Percentiles rank a stretch among this genome's conserved stretches.
Evolutionary conservation across 2,797 vertebrate genomes (phyloP).

Genomic region (Phataginus tricuspis): DNA sequence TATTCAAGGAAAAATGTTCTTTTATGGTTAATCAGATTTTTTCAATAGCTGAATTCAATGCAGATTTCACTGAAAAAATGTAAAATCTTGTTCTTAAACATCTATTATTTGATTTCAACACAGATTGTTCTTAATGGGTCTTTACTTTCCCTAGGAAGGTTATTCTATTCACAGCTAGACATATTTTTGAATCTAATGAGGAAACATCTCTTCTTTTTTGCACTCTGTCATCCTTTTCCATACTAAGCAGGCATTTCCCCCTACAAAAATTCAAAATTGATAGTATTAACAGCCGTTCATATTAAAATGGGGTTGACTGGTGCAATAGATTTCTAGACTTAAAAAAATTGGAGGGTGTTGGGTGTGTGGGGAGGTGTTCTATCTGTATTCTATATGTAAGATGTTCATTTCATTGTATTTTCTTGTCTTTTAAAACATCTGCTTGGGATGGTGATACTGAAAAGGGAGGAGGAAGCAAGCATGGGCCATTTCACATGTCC

Average conservation of each 20-base stretch:
- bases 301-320: conserved; percentile 42
- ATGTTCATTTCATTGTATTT: not conserved
- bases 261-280: not conserved
- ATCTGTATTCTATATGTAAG: not conserved
- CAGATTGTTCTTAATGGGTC: conserved; percentile 35
- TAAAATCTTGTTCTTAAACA: conserved; percentile 73
- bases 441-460: not conserved
- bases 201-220: conserved; percentile 56
- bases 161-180: conserved; percentile 64
- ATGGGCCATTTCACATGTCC: not conserved
- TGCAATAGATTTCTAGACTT: not conserved
- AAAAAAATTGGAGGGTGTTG: not conserved
- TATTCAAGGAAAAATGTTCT: conserved; percentile 57
- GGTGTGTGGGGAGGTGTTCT: not conserved
- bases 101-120: conserved; percentile 67
- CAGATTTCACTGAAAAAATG: conserved; percentile 68
- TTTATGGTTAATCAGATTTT: conserved; percentile 66
- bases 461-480: not conserved
- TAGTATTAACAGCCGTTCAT: conserved; percentile 55
- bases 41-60: conserved; percentile 74
- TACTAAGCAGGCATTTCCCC: not conserved
- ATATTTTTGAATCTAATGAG: conserved; percentile 70
- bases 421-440: not conserved
- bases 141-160: conserved; percentile 70
- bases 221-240: conserved; percentile 53